phyloP scores from a whole-genome alignment of 2,888 invertebrate species.

The Xanthorhoe spadicearia region DNA sequence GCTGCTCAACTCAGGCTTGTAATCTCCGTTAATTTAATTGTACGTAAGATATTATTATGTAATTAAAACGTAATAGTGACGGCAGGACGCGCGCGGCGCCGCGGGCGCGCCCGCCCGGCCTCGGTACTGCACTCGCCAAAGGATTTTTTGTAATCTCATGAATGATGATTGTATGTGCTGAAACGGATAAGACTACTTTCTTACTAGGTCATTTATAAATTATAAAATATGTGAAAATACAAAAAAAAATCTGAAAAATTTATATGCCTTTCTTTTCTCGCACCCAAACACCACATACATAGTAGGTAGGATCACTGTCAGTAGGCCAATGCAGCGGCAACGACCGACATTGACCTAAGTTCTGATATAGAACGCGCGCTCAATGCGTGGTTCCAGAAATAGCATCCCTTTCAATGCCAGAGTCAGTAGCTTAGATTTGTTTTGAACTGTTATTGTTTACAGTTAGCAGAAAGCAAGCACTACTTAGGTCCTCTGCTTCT shows the following conservation, averaged over 20 bases:
- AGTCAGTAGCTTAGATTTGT: neutral
- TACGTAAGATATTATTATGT: conserved; percentile 85
- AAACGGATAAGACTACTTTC: conserved; percentile 86
- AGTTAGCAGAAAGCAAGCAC: no score
- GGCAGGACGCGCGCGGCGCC: conserved; percentile 80
- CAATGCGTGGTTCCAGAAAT: conserved; percentile 46
- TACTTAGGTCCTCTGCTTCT: no score
- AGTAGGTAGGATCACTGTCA: neutral
- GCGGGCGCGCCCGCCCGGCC: conserved; percentile 79
- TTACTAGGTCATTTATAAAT: conserved; percentile 86
- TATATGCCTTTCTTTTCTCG: conserved; percentile 64
- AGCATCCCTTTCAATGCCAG: conserved; percentile 28
- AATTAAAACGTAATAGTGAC: conserved; percentile 83
- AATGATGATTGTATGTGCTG: conserved; percentile 86
- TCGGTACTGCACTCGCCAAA: conserved; percentile 86
- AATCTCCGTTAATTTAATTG: conserved; percentile 85
- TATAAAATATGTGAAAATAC: conserved; percentile 83
- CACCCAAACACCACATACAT: conserved; percentile 9
- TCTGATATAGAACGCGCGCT: conserved; percentile 58
- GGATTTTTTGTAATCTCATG: conserved; percentile 85
- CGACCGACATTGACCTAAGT: conserved; percentile 74
- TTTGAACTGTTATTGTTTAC: no score
- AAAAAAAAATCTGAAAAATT: conserved; percentile 82
- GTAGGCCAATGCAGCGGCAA: conserved; percentile 49
- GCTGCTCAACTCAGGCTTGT: conserved; percentile 82